Evolutionary conservation across 1,140 invertebrate species (phyloP), one percentile per base, ranked within the genome.

Genomic region (Diachasma alloeum): DNA sequence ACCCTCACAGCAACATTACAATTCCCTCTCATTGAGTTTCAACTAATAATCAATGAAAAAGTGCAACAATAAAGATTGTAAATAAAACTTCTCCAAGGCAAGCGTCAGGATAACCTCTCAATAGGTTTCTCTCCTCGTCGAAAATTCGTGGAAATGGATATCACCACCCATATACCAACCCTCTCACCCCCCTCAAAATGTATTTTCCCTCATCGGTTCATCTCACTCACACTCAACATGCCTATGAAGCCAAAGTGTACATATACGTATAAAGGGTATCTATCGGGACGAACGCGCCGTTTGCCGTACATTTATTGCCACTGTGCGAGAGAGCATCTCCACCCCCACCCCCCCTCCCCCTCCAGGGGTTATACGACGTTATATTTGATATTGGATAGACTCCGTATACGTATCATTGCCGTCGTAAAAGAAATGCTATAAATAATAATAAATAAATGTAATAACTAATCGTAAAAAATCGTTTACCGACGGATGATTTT

Each of bases 371-470:
- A 70, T 70, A 87, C 85, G 87, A 88, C 85, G 86, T 89, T 89
- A 89, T 89, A 89, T 89, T 89, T 88, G 87, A 89, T 89, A 89
- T 89, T 89, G 87, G 88, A 87, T 88, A 87, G 84, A 89, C 83
- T 84, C 77, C 81, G 83, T 87, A 87, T 89, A 87, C 82, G 85
- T 89, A 88, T 88, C 87, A 88, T 87, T 87, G 84, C 78, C 77
- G 75, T 87, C 87, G 83, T 89, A 89, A 89, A 89, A 85, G 81
- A 31, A 68, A 81, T 82, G 83, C 81, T 86, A 82, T 89, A 89
- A 88, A 89, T 89, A 89, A 89, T 88, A 88, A 88, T 88, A 88
- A 89, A 89, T 87, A 88, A 89, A 88, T 88, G 84, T 87, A 89
- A 88, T 88, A 88, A 83, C 80, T 69, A 72, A 79, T 78, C 42